Base-by-base conservation (phyloP, 2,797 vertebrate genomes). In the Tinamus major region DNA sequence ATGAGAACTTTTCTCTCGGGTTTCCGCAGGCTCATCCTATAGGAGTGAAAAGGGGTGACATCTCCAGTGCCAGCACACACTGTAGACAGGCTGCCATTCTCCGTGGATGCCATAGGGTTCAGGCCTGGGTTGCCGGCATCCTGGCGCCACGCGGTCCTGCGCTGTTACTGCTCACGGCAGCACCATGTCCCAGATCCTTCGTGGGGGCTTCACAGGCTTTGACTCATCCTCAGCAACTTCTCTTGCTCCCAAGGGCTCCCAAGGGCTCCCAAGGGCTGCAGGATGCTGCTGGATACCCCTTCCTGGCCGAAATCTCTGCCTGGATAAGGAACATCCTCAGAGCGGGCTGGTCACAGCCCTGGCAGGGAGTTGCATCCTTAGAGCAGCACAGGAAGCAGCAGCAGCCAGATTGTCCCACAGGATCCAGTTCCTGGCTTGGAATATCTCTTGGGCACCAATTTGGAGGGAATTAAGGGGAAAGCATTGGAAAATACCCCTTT, bases 1-100 rank as follows among this genome's bases (percentile, higher is more conserved):
- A 94, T 86, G 91, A 94, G 94, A 90, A 89, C 86, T 92, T 84
- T 90, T 75, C 92, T 90, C 85, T 91, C 82, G 93, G 94, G 85
- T 96, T 94, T 96, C 91, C 87, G 17, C 8, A 68, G 79, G 35
- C 59, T 44, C 87, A 82, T 95, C 91, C 74, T 88, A 76, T 74
- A 63, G 81, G 62, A 33, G 71, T 19, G 88, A 84, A 90, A 68
- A 74, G 41, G 55, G 83, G 68, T 18, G 27, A 49, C 68, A 10
- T 31, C 46, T 53, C 68, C 68, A 59, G n/a, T 90, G 86, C 86
- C 92, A 86, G 75, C 58, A 0, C 58, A 0, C 2, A 23, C 8
- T 44, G 79, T 35, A 89, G 85, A 78, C 79, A 79, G 91, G 88
- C 70, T 8, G 82, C 53, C 82, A 71, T 91, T 81, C 85, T 89